Percentiles rank a stretch among this genome's conserved stretches.
These are phyloP conservation scores for Zeugodacus cucurbitae DNA, from an alignment of 1,140 invertebrate species.

Conservation along the genomic window DNA sequence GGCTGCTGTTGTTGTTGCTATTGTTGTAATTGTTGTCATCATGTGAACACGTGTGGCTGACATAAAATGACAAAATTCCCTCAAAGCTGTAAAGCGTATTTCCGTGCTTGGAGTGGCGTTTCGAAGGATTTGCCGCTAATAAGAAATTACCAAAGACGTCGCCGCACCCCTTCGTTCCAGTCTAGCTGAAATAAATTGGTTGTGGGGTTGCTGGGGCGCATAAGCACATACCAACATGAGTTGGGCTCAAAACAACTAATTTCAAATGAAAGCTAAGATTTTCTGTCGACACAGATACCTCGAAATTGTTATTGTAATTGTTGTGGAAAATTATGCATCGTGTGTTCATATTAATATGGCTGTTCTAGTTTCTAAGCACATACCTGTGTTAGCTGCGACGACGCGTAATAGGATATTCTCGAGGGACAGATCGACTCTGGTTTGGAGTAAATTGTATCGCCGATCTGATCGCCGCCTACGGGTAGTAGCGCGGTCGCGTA, in stretches of 20 bases:
- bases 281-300: neutral
- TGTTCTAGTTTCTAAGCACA: slow-evolving; percentile 36
- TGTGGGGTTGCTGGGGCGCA: neutral
- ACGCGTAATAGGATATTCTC: slow-evolving; percentile 62
- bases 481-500: slow-evolving; percentile 73
- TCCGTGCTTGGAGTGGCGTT: neutral
- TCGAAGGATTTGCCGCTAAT: slow-evolving; percentile 13
- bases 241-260: neutral
- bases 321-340: neutral
- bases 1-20: neutral
- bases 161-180: too few species aligned
- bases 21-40: neutral
- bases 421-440: slow-evolving; percentile 64
- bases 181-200: neutral
- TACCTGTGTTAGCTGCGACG: slow-evolving; percentile 61
- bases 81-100: neutral
- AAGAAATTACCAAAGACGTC: neutral
- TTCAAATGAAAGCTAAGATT: neutral
- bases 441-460: slow-evolving; percentile 69
- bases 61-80: neutral
- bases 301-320: neutral
- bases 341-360: neutral
- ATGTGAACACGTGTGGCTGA: neutral
- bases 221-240: neutral
- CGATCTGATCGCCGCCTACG: slow-evolving; percentile 63